Evolutionary conservation across 1,140 invertebrate genomes (phyloP), one percentile per base, ranked within the genome.

Genomic region (Caenorhabditis remanei): DNA sequence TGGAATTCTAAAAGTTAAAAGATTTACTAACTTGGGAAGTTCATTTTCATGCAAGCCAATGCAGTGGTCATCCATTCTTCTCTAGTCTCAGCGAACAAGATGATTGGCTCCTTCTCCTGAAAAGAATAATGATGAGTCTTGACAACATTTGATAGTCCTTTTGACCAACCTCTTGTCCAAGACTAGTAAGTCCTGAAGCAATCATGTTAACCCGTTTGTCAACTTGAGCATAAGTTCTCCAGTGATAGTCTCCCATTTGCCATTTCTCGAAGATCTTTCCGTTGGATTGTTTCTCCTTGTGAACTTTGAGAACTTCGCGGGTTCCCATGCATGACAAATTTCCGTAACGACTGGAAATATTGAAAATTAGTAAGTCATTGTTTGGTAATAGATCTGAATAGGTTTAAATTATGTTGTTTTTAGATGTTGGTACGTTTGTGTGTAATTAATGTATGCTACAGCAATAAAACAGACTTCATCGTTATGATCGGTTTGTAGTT

Each of bases 11-110:
- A 48, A 16, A 8, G 8, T 6, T 43, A 83, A 19, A 71, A 85
- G 13, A 32, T 53, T 21, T 65, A 83, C 91, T 92, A 90, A 96
- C 96, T 94, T 89, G 96, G 95, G 92, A 97, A 95, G 93, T 96
- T 97, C 93, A 96, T 96, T 91, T 96, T 97, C 93, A 99, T 97
- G 93, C 96, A 96, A 65, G 96, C 96, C 91, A 98, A 96, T 7
- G 97, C 96, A 0, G 96, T 95, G 55, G 98, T 95, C 95, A 99
- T 96, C 97, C 98, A 99, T 94, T 99, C 97, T 40, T 96, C 96
- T 88, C 97, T 94, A 0, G 98, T 99, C 94, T 99, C 98, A 0
- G 97, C 96, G 93, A 98, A 99, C 90, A 99, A 96, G 21, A 96
- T 96, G 87, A 99, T 93, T 90, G 96, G 96, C 79, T 95, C 93